phyloP scores from a whole-genome alignment of 2,113 vertebrate species.

The Vanacampus margaritifer region DNA sequence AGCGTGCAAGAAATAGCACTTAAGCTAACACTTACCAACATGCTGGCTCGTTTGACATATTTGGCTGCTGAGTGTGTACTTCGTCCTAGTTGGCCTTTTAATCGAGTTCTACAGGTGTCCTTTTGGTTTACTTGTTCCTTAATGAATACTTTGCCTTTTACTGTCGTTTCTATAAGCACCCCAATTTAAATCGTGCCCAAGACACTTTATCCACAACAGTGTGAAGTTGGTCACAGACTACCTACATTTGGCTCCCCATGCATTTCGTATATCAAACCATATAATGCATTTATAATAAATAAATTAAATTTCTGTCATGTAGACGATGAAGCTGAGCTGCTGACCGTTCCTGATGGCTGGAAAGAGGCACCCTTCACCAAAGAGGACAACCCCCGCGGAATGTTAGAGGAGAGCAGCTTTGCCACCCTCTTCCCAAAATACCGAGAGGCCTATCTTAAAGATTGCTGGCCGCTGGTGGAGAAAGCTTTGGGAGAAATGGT shows the following conservation, averaged over 20 bases:
- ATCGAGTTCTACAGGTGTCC: neutral
- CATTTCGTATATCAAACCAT: neutral
- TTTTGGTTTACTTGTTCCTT: neutral
- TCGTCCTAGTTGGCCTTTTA: neutral
- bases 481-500: conserved; percentile 85
- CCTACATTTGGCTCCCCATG: too few relatives aligned
- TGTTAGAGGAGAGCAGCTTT: conserved; percentile 96
- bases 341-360: conserved; percentile 94
- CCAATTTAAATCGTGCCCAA: neutral
- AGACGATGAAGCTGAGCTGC: conserved; percentile 77
- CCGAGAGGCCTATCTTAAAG: conserved; percentile 89
- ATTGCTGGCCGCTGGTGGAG: conserved; percentile 94
- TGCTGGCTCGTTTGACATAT: neutral
- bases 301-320: neutral
- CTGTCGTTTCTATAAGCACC: too few relatives aligned
- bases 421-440: conserved; percentile 96
- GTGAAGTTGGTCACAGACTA: too few relatives aligned
- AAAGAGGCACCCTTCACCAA: conserved; percentile 83
- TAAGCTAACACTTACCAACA: conserved; percentile 1
- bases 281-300: neutral
- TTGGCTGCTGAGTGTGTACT: neutral
- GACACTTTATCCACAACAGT: neutral
- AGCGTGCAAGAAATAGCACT: neutral
- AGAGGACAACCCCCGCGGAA: conserved; percentile 87
- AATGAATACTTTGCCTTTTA: neutral